phyloP scores from a whole-genome alignment of 1,140 invertebrate species.

The Spodoptera frugiperda region DNA sequence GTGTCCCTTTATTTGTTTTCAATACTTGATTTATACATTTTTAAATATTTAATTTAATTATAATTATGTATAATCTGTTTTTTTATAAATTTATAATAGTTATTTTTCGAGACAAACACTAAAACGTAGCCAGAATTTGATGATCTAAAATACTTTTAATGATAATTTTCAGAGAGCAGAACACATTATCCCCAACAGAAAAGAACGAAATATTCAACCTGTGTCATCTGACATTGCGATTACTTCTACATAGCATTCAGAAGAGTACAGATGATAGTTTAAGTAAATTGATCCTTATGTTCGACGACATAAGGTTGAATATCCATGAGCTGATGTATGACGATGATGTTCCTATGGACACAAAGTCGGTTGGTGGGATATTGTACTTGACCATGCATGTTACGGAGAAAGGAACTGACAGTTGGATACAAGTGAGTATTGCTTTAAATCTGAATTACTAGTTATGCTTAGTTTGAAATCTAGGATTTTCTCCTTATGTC shows the following conservation, averaged over 20 bases:
- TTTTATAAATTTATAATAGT: too few species aligned
- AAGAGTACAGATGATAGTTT: slow-evolving; percentile 56
- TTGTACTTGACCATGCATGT: slow-evolving; percentile 66
- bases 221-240: slow-evolving; percentile 62
- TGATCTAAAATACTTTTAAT: background rate
- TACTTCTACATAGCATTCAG: slow-evolving; percentile 69
- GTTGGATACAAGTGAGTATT: slow-evolving; percentile 72
- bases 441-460: background rate
- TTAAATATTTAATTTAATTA: too few species aligned
- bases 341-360: slow-evolving; percentile 76
- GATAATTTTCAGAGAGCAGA: slow-evolving; percentile 61
- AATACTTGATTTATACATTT: too few species aligned
- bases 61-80: too few species aligned
- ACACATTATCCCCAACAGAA: slow-evolving; percentile 67
- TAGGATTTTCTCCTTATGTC: too few species aligned
- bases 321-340: slow-evolving; percentile 66
- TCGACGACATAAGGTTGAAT: slow-evolving; percentile 53
- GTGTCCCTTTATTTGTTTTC: too few species aligned
- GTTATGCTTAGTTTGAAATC: too few species aligned
- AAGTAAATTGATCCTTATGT: slow-evolving; percentile 50
- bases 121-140: too few species aligned
- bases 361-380: slow-evolving; percentile 76
- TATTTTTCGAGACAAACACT: too few species aligned
- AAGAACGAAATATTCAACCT: slow-evolving; percentile 75
- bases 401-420: slow-evolving; percentile 59